These are phyloP conservation scores for Diaprepes abbreviatus DNA, from an alignment of 2,888 invertebrate species.

Conservation along the genomic window DNA sequence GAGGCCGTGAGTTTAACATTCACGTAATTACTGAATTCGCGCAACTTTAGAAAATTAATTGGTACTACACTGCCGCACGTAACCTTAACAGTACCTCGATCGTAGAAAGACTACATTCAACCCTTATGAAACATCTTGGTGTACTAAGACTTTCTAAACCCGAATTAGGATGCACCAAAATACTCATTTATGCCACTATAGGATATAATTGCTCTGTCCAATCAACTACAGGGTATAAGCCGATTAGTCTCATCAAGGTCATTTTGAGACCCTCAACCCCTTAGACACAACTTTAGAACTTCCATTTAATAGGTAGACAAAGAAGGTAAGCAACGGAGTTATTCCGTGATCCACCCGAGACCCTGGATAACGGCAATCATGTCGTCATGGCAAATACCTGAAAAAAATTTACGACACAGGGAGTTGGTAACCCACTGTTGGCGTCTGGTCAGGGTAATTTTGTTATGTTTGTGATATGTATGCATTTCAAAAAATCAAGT, in stretches of 20 bases:
- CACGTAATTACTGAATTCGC: conserved; percentile 36
- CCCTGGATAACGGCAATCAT: too few species aligned
- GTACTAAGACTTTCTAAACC: conserved; percentile 31
- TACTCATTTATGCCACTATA: conserved; percentile 11
- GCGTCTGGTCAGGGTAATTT: too few species aligned
- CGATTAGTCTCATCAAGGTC: not conserved
- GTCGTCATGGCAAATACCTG: too few species aligned
- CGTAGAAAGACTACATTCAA: conserved; percentile 52
- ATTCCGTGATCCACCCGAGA: too few species aligned
- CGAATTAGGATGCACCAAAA: not conserved
- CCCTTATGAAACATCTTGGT: conserved; percentile 45
- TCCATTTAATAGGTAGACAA: not conserved
- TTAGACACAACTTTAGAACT: not conserved
- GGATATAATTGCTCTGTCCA: conserved; percentile 37
- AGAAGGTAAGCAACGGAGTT: too few species aligned
- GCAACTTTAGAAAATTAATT: conserved; percentile 47
- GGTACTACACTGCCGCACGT: conserved; percentile 47
- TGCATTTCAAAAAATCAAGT: too few species aligned
- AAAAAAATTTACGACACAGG: too few species aligned
- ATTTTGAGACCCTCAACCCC: not conserved
- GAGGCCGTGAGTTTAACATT: conserved; percentile 49
- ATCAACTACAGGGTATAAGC: not conserved
- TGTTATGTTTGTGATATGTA: too few species aligned
- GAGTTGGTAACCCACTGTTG: too few species aligned
- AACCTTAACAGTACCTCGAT: conserved; percentile 49